A percentile compares a stretch with the other conserved stretches of the same genome.
Conservation (phyloP, 2,888 invertebrate species). For the Cloeon dipterum region DNA sequence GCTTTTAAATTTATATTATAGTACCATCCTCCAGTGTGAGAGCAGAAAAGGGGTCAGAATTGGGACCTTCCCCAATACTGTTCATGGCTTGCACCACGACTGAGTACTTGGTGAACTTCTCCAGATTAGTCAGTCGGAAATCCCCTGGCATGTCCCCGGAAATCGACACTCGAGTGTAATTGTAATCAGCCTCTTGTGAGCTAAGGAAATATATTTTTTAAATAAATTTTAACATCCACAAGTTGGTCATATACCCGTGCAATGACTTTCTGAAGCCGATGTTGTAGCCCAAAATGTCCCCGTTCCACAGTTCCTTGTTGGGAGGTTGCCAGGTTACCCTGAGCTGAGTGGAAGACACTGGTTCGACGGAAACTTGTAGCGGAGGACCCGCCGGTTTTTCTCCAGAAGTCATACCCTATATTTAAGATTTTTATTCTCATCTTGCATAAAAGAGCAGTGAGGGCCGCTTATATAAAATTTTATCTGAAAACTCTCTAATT, state of each 20-base stretch:
- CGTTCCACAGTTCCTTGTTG: constrained; percentile 46
- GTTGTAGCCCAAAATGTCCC: constrained; percentile 48
- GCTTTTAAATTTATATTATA: constrained; percentile 6
- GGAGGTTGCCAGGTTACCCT: constrained; percentile 56
- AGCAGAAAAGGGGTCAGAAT: constrained; percentile 10
- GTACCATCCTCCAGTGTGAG: constrained; percentile 13
- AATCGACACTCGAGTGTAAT: constrained; percentile 8
- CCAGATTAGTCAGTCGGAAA: constrained; percentile 8
- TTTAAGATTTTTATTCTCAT: no score
- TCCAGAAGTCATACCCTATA: constrained; percentile 11
- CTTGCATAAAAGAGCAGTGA: no score
- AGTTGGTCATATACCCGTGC: constrained; percentile 9
- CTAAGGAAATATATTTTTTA: neutral
- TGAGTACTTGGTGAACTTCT: constrained; percentile 13
- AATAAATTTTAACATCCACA: neutral
- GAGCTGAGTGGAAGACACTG: constrained; percentile 43
- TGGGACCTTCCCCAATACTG: constrained; percentile 14
- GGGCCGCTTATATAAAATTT: no score
- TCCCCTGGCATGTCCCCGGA: constrained; percentile 7
- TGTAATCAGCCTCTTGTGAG: constrained; percentile 7
- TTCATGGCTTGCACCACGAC: constrained; percentile 14
- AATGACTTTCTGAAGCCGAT: constrained; percentile 21
- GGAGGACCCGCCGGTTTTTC: constrained; percentile 50
- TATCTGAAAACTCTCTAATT: no score
- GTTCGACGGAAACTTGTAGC: constrained; percentile 35